A percentile compares a stretch with the other conserved stretches of the same genome.
These are phyloP conservation scores for Atta colombica DNA, from an alignment of 1,140 invertebrate genomes.

Conservation along the genomic window DNA sequence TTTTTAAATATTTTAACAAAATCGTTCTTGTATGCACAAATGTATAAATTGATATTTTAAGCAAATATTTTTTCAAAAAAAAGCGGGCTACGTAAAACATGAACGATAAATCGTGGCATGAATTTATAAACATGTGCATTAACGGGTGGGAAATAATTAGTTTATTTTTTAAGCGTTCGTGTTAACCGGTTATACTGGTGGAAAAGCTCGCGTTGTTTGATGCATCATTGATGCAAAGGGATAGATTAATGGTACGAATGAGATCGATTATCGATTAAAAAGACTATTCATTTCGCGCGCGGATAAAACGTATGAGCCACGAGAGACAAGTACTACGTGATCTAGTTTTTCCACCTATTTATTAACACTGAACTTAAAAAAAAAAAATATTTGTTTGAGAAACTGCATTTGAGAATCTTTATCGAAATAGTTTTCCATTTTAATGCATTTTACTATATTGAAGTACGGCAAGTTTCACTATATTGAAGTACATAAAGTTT, in stretches of 20 bases:
- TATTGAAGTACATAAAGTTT: background rate
- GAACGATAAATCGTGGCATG: background rate
- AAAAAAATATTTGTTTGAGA: background rate
- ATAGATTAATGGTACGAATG: background rate
- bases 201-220: background rate
- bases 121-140: background rate
- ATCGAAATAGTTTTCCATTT: background rate
- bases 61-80: background rate
- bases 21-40: background rate
- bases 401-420: background rate
- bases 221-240: slow-evolving; percentile 13
- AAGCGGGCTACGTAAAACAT: background rate
- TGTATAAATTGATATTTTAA: background rate
- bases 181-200: background rate
- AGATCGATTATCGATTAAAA: slow-evolving; percentile 17
- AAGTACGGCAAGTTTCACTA: too few relatives aligned
- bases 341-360: slow-evolving; percentile 10
- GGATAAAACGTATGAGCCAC: slow-evolving; percentile 18
- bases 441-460: background rate
- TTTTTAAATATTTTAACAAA: too few relatives aligned
- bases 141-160: background rate
- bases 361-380: too few relatives aligned
- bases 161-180: slow-evolving; percentile 17
- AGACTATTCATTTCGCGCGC: slow-evolving; percentile 34
- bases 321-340: background rate